phyloP scores from a whole-genome alignment of 2,113 vertebrate genomes.

The Sebastes schlegelii region DNA sequence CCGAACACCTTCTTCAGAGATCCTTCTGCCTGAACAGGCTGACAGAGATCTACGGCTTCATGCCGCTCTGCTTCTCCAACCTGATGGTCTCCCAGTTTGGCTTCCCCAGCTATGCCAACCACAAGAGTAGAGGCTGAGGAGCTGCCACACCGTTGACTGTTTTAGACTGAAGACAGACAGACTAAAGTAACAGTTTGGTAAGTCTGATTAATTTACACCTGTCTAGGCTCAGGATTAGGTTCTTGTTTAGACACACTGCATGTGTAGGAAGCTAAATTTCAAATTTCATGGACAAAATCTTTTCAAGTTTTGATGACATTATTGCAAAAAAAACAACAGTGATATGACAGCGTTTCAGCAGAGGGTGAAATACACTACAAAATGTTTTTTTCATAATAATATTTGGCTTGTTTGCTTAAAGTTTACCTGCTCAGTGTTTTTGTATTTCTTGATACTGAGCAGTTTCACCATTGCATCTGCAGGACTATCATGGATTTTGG shows the following conservation, averaged over 20 bases:
- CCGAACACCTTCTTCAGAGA: slow-evolving; percentile 93
- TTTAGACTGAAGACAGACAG: not conserved
- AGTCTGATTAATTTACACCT: not conserved
- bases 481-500: not conserved
- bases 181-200: slow-evolving; percentile 12
- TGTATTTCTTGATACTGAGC: not conserved
- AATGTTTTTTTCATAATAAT: not conserved
- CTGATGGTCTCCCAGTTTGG: slow-evolving; percentile 97
- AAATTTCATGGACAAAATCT: not conserved
- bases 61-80: slow-evolving; percentile 94
- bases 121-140: slow-evolving; percentile 86
- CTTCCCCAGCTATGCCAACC: slow-evolving; percentile 95
- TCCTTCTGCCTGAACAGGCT: slow-evolving; percentile 94
- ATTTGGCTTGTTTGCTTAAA: not conserved
- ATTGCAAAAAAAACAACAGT: not conserved
- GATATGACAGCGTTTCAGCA: not conserved
- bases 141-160: not conserved
- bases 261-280: not conserved
- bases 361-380: no score
- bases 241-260: not conserved
- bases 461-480: slow-evolving; percentile 2
- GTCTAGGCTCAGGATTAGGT: not conserved
- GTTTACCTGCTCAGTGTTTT: not conserved
- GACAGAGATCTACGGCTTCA: slow-evolving; percentile 88
- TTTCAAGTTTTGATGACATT: not conserved